Conservation (phyloP, 1,140 invertebrate genomes). For the Atta texana region DNA sequence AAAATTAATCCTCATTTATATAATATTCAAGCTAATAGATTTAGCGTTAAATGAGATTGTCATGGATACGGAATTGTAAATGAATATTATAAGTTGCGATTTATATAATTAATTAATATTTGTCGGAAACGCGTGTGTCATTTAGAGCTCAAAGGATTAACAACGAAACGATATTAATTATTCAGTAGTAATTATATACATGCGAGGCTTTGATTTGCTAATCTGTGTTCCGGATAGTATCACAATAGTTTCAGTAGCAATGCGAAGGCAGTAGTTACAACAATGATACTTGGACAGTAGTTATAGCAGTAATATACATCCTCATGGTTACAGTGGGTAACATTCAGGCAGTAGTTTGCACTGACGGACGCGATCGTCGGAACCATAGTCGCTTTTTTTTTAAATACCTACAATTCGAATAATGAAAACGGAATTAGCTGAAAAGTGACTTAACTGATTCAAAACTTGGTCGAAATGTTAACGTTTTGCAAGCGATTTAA, state of each 20-base stretch:
- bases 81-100: neutral
- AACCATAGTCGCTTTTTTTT: neutral
- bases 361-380: neutral
- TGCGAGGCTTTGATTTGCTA: slow-evolving; percentile 44
- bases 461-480: neutral
- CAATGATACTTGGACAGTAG: slow-evolving; percentile 13
- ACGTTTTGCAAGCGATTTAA: neutral
- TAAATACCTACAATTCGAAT: neutral
- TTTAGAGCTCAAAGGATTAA: slow-evolving; percentile 38
- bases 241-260: neutral
- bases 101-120: slow-evolving; percentile 36
- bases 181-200: slow-evolving; percentile 41
- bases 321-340: neutral
- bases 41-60: neutral
- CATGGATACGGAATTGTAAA: neutral
- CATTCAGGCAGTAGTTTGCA: slow-evolving; percentile 19
- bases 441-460: neutral
- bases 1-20: neutral
- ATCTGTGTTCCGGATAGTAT: slow-evolving; percentile 23
- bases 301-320: slow-evolving; percentile 2
- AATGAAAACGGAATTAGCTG: neutral
- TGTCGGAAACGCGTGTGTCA: slow-evolving; percentile 3
- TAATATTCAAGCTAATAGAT: neutral
- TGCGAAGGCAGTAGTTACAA: neutral
- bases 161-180: slow-evolving; percentile 50